A percentile compares a stretch with the other conserved stretches of the same genome.
phyloP scores from a whole-genome alignment of 2,113 vertebrate species.

The Alethe castanea region DNA sequence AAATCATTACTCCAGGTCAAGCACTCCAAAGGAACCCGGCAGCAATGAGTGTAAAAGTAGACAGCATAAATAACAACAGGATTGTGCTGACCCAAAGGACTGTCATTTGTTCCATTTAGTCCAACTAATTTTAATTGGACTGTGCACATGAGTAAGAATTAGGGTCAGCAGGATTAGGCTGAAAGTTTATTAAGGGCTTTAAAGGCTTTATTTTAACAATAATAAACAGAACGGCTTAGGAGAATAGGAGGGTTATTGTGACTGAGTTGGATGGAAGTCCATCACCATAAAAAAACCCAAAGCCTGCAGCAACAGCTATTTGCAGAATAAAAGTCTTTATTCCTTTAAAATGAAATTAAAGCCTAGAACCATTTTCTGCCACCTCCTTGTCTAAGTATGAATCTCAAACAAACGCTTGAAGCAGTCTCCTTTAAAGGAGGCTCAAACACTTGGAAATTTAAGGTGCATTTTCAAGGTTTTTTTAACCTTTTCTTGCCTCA shows the following conservation, averaged over 20 bases:
- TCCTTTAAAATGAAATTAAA: background rate
- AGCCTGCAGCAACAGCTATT: background rate
- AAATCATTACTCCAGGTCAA: background rate
- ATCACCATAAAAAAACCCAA: background rate
- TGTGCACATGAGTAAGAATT: constrained; percentile 3
- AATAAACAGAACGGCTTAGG: background rate
- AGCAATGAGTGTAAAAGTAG: background rate
- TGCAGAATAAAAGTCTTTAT: background rate
- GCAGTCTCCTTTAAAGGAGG: background rate
- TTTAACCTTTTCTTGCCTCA: background rate
- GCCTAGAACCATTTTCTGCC: background rate
- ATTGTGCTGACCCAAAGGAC: accelerated
- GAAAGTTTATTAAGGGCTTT: constrained; percentile 15
- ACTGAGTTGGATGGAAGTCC: background rate
- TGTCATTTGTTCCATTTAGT: background rate
- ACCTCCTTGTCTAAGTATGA: background rate
- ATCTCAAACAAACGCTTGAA: background rate
- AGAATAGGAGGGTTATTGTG: constrained; percentile 8
- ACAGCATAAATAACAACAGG: background rate
- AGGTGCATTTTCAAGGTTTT: background rate
- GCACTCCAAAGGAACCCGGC: background rate
- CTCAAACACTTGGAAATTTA: background rate
- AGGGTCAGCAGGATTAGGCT: constrained; percentile 12
- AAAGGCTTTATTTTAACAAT: constrained; percentile 37
- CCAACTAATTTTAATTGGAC: constrained; percentile 27